Base-by-base conservation (phyloP, 2,113 vertebrate genomes). In the Strix aluco region DNA sequence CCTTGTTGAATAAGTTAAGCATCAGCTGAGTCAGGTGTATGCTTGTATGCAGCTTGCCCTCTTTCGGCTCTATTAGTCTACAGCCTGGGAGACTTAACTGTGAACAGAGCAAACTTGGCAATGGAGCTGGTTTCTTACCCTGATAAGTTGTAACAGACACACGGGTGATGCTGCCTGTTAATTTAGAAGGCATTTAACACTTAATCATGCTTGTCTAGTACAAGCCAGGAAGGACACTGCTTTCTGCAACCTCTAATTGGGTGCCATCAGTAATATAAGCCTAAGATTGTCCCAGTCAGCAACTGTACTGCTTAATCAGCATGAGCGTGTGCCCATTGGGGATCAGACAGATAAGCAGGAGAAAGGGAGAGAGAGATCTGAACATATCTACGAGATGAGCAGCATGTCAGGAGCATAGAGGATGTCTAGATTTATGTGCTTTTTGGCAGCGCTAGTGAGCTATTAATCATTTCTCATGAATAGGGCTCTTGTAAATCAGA, bases 341-440 rank as follows among this genome's bases (percentile, higher is more conserved):
- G 94, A 97, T 97, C 86, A 81, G 96, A 74, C 77, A 15, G 79
- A 81, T 96, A 96, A 97, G 96, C 17, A 0, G 65, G 38, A 94
- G 77, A 92, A 91, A 89, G 84, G 67, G 72, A 88, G 78, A 88
- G 78, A 84, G 86, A 94, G 85, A 65, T 90, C 90, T 84, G 86
- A 90, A 94, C 81, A 34, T 88, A 94, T 96, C 96, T 96, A 55
- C 6, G 65, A 96, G 97, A 97, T 90, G 86, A 98, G 97, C 94
- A 32, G 90, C 81, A 52, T 97, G 97, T 98, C 97, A 97, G 96
- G 95, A 97, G 97, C 94, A 67, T 49, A 15, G 89, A 55, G 92
- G 93, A 97, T 86, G 94, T 96, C 97, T 96, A 98, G 97, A 98
- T 98, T 98, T 97, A 97, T 98, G 98, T 93, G 96, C 94, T 97